A percentile compares a stretch with the other conserved stretches of the same genome.
These are phyloP conservation scores for Drosophila paulistorum DNA, from an alignment of 1,140 invertebrate genomes.

Conservation along the genomic window DNA sequence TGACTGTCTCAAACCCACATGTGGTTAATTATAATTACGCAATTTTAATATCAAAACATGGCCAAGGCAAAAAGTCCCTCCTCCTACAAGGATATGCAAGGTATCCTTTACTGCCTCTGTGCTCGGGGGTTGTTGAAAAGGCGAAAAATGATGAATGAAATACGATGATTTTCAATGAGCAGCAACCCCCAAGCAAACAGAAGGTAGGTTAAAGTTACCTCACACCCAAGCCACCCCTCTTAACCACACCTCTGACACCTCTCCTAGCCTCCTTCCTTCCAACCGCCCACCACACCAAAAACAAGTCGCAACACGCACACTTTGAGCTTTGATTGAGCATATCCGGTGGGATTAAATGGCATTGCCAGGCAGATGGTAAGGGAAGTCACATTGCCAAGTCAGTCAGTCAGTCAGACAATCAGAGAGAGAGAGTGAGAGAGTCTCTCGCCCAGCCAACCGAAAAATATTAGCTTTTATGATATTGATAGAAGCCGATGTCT, in stretches of 20 bases:
- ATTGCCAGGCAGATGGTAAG: constrained; percentile 54
- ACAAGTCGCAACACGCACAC: constrained; percentile 51
- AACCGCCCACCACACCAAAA: not conserved
- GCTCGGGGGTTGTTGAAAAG: constrained; percentile 72
- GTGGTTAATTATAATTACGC: constrained; percentile 83
- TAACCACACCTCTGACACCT: constrained; percentile 35
- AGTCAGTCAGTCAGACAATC: constrained; percentile 19
- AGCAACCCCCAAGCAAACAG: constrained; percentile 39
- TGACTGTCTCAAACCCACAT: constrained; percentile 55
- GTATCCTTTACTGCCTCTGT: constrained; percentile 36
- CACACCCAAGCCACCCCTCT: constrained; percentile 18
- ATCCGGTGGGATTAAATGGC: constrained; percentile 80
- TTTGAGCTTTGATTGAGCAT: constrained; percentile 82
- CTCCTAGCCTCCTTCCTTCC: not conserved
- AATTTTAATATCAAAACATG: constrained; percentile 82
- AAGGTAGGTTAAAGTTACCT: constrained; percentile 57
- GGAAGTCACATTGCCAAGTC: constrained; percentile 51
- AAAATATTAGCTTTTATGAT: constrained; percentile 83
- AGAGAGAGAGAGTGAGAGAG: constrained; percentile 26
- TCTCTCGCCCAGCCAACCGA: constrained; percentile 68
- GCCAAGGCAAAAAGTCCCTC: constrained; percentile 27
- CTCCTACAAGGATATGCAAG: constrained; percentile 49
- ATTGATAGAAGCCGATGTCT: constrained; percentile 82
- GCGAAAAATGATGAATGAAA: constrained; percentile 82
- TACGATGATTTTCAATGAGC: constrained; percentile 76